Conservation (phyloP, 2,113 vertebrate genomes). For the Sphyrna mokarran region DNA sequence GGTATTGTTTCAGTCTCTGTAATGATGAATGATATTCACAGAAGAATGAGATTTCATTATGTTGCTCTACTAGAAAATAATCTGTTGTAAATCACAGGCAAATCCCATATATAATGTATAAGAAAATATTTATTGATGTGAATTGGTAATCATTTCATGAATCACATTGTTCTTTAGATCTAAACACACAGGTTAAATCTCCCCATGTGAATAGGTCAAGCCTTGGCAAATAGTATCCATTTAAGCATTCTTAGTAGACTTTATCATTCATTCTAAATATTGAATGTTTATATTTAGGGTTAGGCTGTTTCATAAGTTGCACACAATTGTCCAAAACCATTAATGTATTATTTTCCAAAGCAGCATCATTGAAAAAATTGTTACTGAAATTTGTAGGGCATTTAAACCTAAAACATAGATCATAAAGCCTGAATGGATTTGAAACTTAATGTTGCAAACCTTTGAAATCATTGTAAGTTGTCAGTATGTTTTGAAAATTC, state of each 20-base stretch:
- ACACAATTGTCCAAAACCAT: background rate
- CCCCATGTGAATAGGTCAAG: background rate
- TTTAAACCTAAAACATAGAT: background rate
- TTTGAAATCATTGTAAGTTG: background rate
- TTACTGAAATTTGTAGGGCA: background rate
- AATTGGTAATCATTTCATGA: background rate
- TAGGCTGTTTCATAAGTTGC: background rate
- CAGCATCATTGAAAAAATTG: background rate
- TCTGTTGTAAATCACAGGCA: background rate
- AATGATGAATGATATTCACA: conserved; percentile 3
- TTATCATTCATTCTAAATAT: background rate
- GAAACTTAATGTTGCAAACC: background rate
- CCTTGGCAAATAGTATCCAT: background rate
- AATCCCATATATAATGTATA: background rate
- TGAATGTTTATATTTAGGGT: background rate
- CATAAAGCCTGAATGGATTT: background rate
- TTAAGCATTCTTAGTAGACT: background rate
- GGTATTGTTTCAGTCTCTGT: background rate
- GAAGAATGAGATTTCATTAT: background rate
- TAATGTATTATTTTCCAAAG: background rate
- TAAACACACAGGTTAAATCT: background rate
- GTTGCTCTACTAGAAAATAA: background rate
- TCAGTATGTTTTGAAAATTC: background rate
- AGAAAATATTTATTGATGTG: conserved; percentile 5
- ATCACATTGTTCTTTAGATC: conserved; percentile 5